Percentiles rank a stretch among this genome's conserved stretches.
Conservation (phyloP, 2,797 vertebrate genomes). For the Enteromius afrohamiltoni region DNA sequence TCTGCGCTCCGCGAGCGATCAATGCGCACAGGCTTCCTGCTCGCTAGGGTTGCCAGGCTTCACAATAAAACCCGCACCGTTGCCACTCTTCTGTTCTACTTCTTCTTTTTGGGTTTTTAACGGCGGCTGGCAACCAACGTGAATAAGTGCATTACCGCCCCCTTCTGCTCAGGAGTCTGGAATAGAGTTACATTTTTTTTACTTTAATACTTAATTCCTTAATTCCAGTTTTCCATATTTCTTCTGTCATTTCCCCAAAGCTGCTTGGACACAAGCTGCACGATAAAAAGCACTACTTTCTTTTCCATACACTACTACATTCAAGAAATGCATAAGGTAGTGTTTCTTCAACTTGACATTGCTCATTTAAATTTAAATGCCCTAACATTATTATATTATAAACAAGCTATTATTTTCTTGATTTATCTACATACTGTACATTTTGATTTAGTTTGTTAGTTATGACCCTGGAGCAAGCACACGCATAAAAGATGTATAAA, state of each 20-base stretch:
- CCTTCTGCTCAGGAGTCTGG: background rate
- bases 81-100: background rate
- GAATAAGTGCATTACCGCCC: background rate
- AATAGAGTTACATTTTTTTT: too few species aligned
- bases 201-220: background rate
- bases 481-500: too few species aligned
- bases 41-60: background rate
- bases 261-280: background rate
- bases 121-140: background rate
- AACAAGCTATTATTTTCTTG: background rate
- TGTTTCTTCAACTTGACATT: background rate
- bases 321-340: background rate
- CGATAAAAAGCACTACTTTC: background rate
- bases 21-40: slow-evolving; percentile 50
- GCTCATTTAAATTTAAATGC: background rate
- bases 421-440: too few species aligned
- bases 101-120: background rate
- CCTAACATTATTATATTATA: background rate
- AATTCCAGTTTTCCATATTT: too few species aligned
- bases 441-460: too few species aligned
- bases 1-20: slow-evolving; percentile 41
- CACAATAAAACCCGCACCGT: background rate
- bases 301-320: background rate
- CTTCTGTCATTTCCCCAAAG: background rate
- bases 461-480: too few species aligned